A percentile compares a stretch with the other conserved stretches of the same genome.
Evolutionary conservation across 1,140 invertebrate species (phyloP).

Genomic region (Plectrocnemia conspersa): DNA sequence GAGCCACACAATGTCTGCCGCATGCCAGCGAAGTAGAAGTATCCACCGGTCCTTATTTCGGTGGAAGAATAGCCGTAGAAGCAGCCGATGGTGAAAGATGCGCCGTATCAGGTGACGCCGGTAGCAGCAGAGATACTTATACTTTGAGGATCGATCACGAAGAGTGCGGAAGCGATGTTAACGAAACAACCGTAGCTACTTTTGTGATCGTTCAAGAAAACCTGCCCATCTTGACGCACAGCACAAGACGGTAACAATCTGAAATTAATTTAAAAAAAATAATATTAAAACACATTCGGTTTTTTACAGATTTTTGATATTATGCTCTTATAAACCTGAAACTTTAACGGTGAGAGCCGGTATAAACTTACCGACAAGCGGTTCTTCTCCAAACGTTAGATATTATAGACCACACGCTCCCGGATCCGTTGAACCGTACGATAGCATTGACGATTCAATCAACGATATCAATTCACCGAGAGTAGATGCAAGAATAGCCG

Average conservation of each 20-base stretch:
- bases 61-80: slow-evolving; percentile 68
- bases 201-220: slow-evolving; percentile 79
- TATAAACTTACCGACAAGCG: slow-evolving; percentile 57
- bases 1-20: slow-evolving; percentile 68
- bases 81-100: slow-evolving; percentile 59
- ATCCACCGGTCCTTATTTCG: slow-evolving; percentile 73
- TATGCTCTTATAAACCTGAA: slow-evolving; percentile 74
- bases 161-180: slow-evolving; percentile 69
- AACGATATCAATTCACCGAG: slow-evolving; percentile 48
- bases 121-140: slow-evolving; percentile 64
- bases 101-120: slow-evolving; percentile 58
- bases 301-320: slow-evolving; percentile 59
- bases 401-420: slow-evolving; percentile 39
- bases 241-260: slow-evolving; percentile 57
- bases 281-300: neutral
- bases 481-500: slow-evolving; percentile 44
- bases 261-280: neutral
- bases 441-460: slow-evolving; percentile 42
- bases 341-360: slow-evolving; percentile 72
- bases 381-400: slow-evolving; percentile 45
- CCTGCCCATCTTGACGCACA: slow-evolving; percentile 73
- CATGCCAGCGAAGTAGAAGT: slow-evolving; percentile 73
- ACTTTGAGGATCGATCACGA: slow-evolving; percentile 68
- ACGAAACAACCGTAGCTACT: slow-evolving; percentile 67
- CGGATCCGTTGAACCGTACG: slow-evolving; percentile 48